phyloP scores from a whole-genome alignment of 1,140 invertebrate species.

The Bilobella aurantiaca region DNA sequence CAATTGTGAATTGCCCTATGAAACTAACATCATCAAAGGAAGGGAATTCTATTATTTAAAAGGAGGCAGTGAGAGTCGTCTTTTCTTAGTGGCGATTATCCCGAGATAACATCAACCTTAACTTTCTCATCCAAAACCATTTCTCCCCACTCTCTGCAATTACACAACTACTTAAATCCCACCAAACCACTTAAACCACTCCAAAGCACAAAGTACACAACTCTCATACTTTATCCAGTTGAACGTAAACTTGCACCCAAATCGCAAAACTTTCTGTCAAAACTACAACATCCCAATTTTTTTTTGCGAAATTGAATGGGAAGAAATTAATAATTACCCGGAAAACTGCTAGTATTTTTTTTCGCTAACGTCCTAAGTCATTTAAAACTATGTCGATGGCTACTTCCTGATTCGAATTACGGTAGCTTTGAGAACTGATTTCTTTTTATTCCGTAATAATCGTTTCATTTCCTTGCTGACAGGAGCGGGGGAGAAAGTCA shows the following conservation, averaged over 20 bases:
- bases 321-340: no score
- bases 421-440: no score
- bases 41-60: slow-evolving; percentile 6
- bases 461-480: background rate
- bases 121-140: slow-evolving; percentile 27
- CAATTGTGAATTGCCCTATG: slow-evolving; percentile 10
- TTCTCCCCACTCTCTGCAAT: slow-evolving; percentile 34
- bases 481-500: background rate
- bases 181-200: background rate
- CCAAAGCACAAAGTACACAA: background rate
- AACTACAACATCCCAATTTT: no score
- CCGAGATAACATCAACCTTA: slow-evolving; percentile 29
- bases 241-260: no score
- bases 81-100: slow-evolving; percentile 27
- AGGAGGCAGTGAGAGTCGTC: background rate
- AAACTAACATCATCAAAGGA: background rate
- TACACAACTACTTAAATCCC: slow-evolving; percentile 16
- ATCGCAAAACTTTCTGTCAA: no score
- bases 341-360: no score
- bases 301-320: no score
- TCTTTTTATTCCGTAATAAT: no score
- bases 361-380: no score
- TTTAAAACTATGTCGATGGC: no score
- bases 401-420: no score
- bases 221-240: background rate